Evolutionary conservation across 35 echinoderm and acorn worm species (phyloP).

Genomic region (Heliocidaris tuberculata): DNA sequence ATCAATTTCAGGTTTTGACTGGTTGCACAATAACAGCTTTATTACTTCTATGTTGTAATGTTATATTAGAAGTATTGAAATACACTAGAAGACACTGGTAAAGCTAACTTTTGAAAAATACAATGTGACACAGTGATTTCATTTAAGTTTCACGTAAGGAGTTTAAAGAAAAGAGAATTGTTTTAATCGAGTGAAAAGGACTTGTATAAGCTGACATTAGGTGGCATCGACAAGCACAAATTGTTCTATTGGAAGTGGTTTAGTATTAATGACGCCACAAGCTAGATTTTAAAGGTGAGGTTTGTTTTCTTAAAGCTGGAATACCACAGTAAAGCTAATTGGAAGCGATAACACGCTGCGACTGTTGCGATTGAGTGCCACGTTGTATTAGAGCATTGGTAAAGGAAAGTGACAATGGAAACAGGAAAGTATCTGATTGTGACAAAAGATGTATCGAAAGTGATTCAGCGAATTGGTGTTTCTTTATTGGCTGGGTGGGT

Average conservation of each 20-base stretch:
- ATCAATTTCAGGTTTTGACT: no score
- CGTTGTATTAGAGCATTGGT: background rate
- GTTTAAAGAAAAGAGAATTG: no score
- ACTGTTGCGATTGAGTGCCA: background rate
- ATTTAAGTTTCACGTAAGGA: no score
- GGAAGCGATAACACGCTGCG: background rate
- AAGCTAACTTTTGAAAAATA: no score
- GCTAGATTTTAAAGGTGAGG: background rate
- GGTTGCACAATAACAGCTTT: no score
- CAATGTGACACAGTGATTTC: no score
- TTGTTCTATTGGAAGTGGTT: background rate
- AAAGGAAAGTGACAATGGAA: background rate
- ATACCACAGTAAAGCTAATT: background rate
- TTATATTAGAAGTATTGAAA: no score
- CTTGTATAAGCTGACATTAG: background rate
- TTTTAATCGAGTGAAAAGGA: no score
- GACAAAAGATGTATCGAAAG: background rate
- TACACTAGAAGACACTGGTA: no score
- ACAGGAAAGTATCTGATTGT: background rate
- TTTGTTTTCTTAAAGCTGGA: background rate
- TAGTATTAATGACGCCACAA: background rate
- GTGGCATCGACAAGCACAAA: background rate
- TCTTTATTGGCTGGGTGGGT: background rate
- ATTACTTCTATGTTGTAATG: no score
- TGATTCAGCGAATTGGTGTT: background rate